Evolutionary conservation across 2,113 vertebrate genomes (phyloP), one percentile per base, ranked within the genome.

Genomic region (Poecile atricapillus): DNA sequence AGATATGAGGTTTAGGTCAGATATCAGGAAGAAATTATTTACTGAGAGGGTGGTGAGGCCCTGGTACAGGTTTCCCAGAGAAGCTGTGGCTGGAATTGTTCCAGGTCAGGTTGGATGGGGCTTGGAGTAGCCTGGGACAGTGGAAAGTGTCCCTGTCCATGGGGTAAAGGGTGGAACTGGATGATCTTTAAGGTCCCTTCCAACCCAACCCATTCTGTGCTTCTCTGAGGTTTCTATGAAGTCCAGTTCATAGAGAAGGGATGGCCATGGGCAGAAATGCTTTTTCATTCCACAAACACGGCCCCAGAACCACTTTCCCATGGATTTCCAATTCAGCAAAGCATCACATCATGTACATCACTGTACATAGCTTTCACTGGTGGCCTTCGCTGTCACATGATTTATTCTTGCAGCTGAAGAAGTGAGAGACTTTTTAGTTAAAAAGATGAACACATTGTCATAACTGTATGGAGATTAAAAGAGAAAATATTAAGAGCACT

Each of bases 81-180:
- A 9, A 46, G 39, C 46, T 68, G 33, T 53, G 60, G 13, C 33
- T 67, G 69, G 46, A 1, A 47, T 9, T 41, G 39, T 53, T 2
- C 53, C 10, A 39, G 7, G 24, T 3, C 53, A 46, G 24, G 11
- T 0, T 68, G 39, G n/a, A 30, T 10, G 13, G 13, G 53, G 13
- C 53, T 53, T 5, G 2, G 46, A 68, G 46, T 1, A 41, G 0
- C 24, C 46, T 53, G 69, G 28, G 4, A 1, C 18, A 21, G 16
- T 46, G 46, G 28, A 25, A 89, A 20, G 2, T 46, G 33, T n/a
- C 27, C 44, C 44, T 59, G 22, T 10, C 15, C 33, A 9, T 39
- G 15, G 24, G 15, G 24, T 13, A 50, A 13, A 11, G 30, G 1
- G 3, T 50, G 14, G 52, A 9, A 35, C 12, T 56, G n/a, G n/a